phyloP scores from a whole-genome alignment of 2,888 invertebrate genomes.

The Cheilosia vulpina region DNA sequence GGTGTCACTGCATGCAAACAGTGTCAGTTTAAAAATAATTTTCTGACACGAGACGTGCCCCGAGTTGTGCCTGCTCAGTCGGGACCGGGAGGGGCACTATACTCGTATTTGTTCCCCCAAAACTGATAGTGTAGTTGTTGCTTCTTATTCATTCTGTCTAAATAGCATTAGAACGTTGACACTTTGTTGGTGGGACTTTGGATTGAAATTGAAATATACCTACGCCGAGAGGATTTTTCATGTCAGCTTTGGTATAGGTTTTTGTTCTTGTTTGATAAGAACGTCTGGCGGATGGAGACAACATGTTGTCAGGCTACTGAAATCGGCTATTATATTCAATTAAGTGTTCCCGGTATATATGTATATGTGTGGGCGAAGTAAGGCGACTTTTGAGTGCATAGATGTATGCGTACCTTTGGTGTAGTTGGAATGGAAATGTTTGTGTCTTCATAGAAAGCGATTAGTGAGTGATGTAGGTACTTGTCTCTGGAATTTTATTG shows the following conservation, averaged over 20 bases:
- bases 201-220: background rate
- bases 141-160: slow-evolving; percentile 52
- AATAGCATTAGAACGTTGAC: slow-evolving; percentile 68
- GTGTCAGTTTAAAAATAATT: slow-evolving; percentile 73
- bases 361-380: slow-evolving; percentile 33
- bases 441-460: too few species aligned
- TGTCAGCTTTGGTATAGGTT: slow-evolving; percentile 45
- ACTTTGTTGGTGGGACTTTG: slow-evolving; percentile 26
- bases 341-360: slow-evolving; percentile 14
- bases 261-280: slow-evolving; percentile 26
- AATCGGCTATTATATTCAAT: slow-evolving; percentile 66
- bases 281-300: slow-evolving; percentile 62
- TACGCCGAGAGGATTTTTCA: slow-evolving; percentile 19
- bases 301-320: slow-evolving; percentile 60
- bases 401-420: background rate
- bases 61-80: slow-evolving; percentile 4
- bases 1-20: slow-evolving; percentile 56
- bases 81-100: background rate
- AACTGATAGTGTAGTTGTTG: slow-evolving; percentile 8
- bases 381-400: slow-evolving; percentile 33
- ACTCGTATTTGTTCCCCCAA: slow-evolving; percentile 1
- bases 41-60: slow-evolving; percentile 58
- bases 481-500: too few species aligned
- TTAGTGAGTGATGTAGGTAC: too few species aligned
- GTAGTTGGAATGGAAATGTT: too few species aligned